A percentile compares a stretch with the other conserved stretches of the same genome.
phyloP scores from a whole-genome alignment of 2,113 vertebrate species.

The Pluvianellus socialis region DNA sequence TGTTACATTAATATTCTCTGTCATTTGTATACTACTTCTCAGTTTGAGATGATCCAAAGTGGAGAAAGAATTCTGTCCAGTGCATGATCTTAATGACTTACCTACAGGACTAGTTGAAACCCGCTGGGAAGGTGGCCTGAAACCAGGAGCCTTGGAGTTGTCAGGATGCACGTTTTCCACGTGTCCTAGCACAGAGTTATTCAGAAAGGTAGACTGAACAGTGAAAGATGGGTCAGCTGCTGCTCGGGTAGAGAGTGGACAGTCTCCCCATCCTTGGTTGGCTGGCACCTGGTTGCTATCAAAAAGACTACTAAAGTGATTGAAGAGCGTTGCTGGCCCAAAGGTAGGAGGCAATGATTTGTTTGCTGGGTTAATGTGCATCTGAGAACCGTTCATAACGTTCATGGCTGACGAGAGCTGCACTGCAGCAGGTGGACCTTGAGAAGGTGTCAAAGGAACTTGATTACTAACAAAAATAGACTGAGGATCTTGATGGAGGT shows the following conservation, averaged over 20 bases:
- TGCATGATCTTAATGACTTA: conserved; percentile 64
- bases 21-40: neutral
- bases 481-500: conserved; percentile 85
- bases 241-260: conserved; percentile 87
- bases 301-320: conserved; percentile 97
- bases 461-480: conserved; percentile 91
- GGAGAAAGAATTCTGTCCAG: neutral
- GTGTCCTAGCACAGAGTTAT: conserved; percentile 86
- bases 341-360: conserved; percentile 91
- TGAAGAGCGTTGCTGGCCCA: conserved; percentile 91
- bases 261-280: conserved; percentile 95
- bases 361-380: conserved; percentile 88
- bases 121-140: conserved; percentile 89
- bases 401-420: conserved; percentile 91
- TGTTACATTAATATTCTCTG: neutral
- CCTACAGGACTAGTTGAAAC: conserved; percentile 92
- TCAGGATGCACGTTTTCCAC: conserved; percentile 91
- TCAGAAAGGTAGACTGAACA: conserved; percentile 87
- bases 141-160: conserved; percentile 95
- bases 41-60: neutral
- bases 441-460: conserved; percentile 79
- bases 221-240: conserved; percentile 89
- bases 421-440: conserved; percentile 83
- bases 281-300: conserved; percentile 92
- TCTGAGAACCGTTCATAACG: conserved; percentile 94